Percentiles rank a stretch among this genome's conserved stretches.
Conservation (phyloP, 2,113 vertebrate species). For the Pteruthius melanotis region DNA sequence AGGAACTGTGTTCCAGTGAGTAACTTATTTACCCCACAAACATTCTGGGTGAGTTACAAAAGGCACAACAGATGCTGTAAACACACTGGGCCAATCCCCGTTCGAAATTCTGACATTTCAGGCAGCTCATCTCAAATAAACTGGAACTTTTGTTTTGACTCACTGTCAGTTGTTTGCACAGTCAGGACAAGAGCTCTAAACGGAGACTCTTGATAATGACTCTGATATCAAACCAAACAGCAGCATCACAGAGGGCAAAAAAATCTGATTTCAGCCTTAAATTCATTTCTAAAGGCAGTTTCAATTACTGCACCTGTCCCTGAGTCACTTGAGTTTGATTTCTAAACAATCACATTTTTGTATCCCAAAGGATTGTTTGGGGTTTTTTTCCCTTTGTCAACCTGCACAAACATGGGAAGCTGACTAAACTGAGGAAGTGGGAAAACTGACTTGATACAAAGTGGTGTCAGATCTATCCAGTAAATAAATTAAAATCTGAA, state of each 20-base stretch:
- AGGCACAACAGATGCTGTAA: not conserved
- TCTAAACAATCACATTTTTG: not conserved
- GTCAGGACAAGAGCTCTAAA: not conserved
- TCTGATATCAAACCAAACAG: not conserved
- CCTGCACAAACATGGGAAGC: constrained; percentile 42
- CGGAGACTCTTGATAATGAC: not conserved
- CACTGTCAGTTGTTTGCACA: not conserved
- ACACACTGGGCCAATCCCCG: not conserved
- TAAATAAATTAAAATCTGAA: not conserved
- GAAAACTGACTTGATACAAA: not conserved
- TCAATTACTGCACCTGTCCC: not conserved
- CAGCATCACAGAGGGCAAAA: not conserved
- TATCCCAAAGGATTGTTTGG: not conserved
- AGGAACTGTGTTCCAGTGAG: not conserved
- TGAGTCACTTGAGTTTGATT: not conserved
- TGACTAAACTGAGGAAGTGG: constrained; percentile 56
- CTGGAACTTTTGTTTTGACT: not conserved
- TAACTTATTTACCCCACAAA: not conserved
- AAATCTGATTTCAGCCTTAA: not conserved
- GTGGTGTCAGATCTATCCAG: not conserved
- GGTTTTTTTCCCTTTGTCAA: not conserved
- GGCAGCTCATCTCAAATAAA: not conserved
- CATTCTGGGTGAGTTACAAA: not conserved
- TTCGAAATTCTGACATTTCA: not conserved
- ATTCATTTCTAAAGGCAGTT: not conserved